Evolutionary conservation across 2,797 vertebrate species (phyloP).

Genomic region (Picus viridis): DNA sequence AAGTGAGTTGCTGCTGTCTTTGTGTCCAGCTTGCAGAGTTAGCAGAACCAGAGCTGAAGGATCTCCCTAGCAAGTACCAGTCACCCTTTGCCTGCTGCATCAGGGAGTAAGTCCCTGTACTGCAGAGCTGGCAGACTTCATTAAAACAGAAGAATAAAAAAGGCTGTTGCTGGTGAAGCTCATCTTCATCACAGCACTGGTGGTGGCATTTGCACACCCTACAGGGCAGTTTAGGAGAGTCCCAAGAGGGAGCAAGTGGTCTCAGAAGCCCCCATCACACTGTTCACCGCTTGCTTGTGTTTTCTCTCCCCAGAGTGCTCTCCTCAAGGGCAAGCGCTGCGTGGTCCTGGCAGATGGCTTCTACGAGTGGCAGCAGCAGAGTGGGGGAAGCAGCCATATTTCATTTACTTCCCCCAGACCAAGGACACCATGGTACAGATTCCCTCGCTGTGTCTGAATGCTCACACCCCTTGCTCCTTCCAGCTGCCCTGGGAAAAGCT

Average conservation of each 20-base stretch:
- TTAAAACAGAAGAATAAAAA: not conserved
- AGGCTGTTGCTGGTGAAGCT: not conserved
- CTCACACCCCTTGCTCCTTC: not conserved
- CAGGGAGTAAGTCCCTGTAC: not conserved
- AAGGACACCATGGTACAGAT: constrained; percentile 49
- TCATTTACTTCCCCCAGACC: constrained; percentile 93
- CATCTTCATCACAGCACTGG: too few species aligned
- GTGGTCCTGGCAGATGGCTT: constrained; percentile 96
- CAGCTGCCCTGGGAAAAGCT: not conserved
- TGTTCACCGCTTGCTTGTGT: not conserved
- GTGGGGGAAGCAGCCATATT: constrained; percentile 89
- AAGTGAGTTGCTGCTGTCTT: constrained; percentile 78
- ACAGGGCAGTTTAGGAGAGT: not conserved
- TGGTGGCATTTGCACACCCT: not conserved
- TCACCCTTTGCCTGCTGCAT: not conserved
- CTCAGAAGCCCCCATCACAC: not conserved
- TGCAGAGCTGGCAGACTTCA: not conserved
- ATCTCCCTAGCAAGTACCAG: not conserved
- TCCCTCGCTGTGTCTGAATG: accelerated
- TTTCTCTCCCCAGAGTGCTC: constrained; percentile 81
- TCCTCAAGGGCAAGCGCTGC: constrained; percentile 91
- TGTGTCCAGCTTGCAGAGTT: not conserved
- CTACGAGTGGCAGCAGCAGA: constrained; percentile 90
- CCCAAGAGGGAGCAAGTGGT: accelerated
- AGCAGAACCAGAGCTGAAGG: not conserved